A percentile compares a stretch with the other conserved stretches of the same genome.
Conservation (phyloP, 1,140 invertebrate genomes). For the Kradibia gibbosae region DNA sequence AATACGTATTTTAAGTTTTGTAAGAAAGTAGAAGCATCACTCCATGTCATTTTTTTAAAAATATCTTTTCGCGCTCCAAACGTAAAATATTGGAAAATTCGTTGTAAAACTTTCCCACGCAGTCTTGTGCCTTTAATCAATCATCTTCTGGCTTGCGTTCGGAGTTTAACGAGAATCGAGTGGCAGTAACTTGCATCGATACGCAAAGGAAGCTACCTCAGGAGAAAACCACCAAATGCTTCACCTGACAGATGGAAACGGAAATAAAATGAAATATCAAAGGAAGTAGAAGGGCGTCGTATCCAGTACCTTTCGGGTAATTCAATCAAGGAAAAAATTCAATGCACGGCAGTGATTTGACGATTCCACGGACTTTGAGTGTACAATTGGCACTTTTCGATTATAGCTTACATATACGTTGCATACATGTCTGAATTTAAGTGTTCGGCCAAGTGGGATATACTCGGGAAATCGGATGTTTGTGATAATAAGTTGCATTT, state of each 20-base stretch:
- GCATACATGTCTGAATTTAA: not conserved
- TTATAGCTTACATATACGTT: not conserved
- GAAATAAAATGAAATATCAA: not conserved
- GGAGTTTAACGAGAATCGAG: slow-evolving; percentile 17
- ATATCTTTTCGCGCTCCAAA: not conserved
- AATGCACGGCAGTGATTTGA: not conserved
- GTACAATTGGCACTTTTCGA: not conserved
- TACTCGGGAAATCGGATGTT: not conserved
- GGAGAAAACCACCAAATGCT: not conserved
- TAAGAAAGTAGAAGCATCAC: not conserved
- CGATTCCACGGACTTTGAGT: not conserved
- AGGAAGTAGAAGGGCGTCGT: not conserved
- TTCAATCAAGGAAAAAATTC: not conserved
- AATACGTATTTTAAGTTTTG: not conserved
- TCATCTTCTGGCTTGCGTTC: not conserved
- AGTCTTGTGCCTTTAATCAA: slow-evolving; percentile 26
- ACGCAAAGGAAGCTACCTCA: not conserved
- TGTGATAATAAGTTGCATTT: not conserved
- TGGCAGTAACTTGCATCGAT: not conserved
- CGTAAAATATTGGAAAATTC: slow-evolving; percentile 13
- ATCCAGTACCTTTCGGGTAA: no score
- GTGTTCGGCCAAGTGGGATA: not conserved
- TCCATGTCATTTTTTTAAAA: not conserved
- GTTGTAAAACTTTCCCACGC: not conserved
- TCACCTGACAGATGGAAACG: not conserved